Conservation (phyloP, 2,888 invertebrate genomes). For the Diplolepis rosae region DNA sequence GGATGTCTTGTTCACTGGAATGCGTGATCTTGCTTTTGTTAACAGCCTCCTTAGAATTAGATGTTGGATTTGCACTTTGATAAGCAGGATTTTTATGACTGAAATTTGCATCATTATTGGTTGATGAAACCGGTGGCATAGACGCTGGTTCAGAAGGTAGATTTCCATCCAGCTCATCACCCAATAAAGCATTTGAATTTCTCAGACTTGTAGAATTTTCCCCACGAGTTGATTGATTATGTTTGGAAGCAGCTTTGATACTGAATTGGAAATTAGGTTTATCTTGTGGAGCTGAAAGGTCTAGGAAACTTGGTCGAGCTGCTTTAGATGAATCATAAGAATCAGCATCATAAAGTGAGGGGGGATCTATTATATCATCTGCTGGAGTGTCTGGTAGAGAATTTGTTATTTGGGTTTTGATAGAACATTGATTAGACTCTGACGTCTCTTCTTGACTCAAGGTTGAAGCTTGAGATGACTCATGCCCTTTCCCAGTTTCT, state of each 20-base stretch:
- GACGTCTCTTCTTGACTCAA: constrained; percentile 63
- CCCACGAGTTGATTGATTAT: constrained; percentile 61
- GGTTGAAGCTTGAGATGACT: constrained; percentile 52
- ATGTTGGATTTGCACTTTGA: constrained; percentile 82
- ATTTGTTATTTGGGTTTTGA: constrained; percentile 67
- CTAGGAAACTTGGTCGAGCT: constrained; percentile 78
- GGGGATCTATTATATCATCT: constrained; percentile 68
- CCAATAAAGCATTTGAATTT: constrained; percentile 72
- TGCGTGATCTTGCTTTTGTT: constrained; percentile 60
- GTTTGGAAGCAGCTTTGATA: constrained; percentile 64
- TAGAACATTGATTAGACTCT: constrained; percentile 69
- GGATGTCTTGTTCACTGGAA: constrained; percentile 74
- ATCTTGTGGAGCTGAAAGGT: constrained; percentile 79
- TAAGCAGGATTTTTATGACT: constrained; percentile 85
- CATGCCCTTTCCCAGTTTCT: constrained; percentile 14
- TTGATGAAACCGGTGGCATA: constrained; percentile 76
- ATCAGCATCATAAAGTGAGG: constrained; percentile 65
- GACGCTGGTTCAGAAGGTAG: constrained; percentile 76
- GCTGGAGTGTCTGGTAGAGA: constrained; percentile 61
- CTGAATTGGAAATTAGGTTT: constrained; percentile 82
- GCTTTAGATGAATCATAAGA: constrained; percentile 66
- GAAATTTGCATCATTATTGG: constrained; percentile 73
- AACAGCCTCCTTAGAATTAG: constrained; percentile 53
- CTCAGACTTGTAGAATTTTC: constrained; percentile 47
- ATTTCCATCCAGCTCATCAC: constrained; percentile 69